Conservation (phyloP, 2,797 vertebrate genomes). For the Gallirallus australis region DNA sequence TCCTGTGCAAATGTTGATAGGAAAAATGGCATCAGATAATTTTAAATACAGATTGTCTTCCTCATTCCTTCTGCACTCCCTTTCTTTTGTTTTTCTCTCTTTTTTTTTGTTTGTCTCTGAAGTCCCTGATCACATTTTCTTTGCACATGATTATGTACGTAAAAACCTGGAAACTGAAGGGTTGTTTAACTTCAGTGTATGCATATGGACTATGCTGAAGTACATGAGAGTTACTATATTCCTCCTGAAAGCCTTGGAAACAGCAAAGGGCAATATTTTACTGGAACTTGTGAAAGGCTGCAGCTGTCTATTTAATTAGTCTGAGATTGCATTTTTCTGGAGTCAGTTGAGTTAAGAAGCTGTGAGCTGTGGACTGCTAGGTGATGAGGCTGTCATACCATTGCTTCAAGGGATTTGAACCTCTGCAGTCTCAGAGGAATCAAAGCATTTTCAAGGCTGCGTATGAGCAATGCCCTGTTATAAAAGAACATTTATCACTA, state of each 20-base stretch:
- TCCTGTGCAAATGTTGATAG: not conserved
- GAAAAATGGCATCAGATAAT: not conserved
- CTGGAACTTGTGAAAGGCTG: not conserved
- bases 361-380: not conserved
- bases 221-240: not conserved
- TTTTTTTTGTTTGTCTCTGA: not conserved
- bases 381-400: not conserved
- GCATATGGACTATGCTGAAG: not conserved
- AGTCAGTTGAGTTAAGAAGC: not conserved
- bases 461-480: not conserved
- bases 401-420: not conserved
- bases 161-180: not conserved
- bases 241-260: not conserved
- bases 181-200: not conserved
- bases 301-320: conserved; percentile 18
- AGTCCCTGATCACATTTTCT: not conserved
- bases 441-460: not conserved
- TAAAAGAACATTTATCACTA: not conserved
- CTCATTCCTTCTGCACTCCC: not conserved
- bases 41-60: not conserved
- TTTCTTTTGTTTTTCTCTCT: not conserved
- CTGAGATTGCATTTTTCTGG: not conserved
- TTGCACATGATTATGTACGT: not conserved
- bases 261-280: not conserved
- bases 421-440: not conserved